phyloP scores from a whole-genome alignment of 2,888 invertebrate species.

The Monochamus alternatus region DNA sequence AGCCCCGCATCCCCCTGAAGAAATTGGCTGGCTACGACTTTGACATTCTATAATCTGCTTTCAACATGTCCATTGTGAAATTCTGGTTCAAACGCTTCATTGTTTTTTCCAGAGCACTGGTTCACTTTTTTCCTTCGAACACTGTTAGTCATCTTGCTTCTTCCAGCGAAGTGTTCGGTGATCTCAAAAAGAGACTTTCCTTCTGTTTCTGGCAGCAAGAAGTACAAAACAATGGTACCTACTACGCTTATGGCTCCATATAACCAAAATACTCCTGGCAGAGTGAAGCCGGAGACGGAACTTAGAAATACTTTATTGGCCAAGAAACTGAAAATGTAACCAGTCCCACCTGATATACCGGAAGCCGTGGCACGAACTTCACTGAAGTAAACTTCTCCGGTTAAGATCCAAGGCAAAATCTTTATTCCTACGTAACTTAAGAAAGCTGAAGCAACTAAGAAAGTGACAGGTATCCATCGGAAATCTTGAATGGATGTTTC shows the following conservation, averaged over 20 bases:
- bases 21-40: too few relatives aligned
- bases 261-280: constrained; percentile 83
- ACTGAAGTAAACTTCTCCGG: constrained; percentile 84
- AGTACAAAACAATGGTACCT: constrained; percentile 79
- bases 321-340: constrained; percentile 84
- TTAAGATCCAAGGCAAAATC: constrained; percentile 85
- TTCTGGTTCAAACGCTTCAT: constrained; percentile 40
- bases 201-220: constrained; percentile 87
- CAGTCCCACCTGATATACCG: constrained; percentile 81
- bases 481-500: constrained; percentile 21
- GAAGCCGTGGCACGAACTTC: constrained; percentile 81
- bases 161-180: constrained; percentile 79
- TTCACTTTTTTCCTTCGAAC: constrained; percentile 66
- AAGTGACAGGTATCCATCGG: constrained; percentile 79
- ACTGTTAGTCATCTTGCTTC: constrained; percentile 72
- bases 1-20: too few relatives aligned
- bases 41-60: constrained; percentile 15
- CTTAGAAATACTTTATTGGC: constrained; percentile 83
- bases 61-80: constrained; percentile 4
- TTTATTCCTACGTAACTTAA: constrained; percentile 81
- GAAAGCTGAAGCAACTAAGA: constrained; percentile 80
- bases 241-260: constrained; percentile 78
- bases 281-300: constrained; percentile 76
- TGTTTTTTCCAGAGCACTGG: constrained; percentile 55
- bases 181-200: constrained; percentile 83